These are phyloP conservation scores for Bellardia bayeri DNA, from an alignment of 2,888 invertebrate species.

Conservation along the genomic window DNA sequence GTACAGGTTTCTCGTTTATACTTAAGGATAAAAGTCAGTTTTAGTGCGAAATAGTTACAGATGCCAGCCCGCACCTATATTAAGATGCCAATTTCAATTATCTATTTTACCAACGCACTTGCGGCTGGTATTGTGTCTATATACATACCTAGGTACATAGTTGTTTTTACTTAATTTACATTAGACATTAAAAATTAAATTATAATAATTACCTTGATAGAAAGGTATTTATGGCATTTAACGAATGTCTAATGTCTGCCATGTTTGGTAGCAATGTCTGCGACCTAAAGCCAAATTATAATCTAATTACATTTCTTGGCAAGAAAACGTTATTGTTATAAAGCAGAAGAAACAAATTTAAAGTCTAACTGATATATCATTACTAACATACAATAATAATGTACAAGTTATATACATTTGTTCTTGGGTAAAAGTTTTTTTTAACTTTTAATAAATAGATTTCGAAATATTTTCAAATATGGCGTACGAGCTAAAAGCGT, in stretches of 20 bases:
- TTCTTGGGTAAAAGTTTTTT: background rate
- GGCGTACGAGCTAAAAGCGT: background rate
- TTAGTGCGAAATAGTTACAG: no score
- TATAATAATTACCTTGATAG: conserved; percentile 6
- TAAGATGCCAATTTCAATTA: no score
- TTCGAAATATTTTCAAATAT: background rate
- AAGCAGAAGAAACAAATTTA: background rate
- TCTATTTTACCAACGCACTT: background rate
- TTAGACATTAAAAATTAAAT: background rate
- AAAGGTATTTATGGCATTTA: conserved; percentile 3
- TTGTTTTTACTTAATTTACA: conserved; percentile 4
- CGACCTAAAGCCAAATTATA: conserved; percentile 18
- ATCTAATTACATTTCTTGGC: conserved; percentile 25
- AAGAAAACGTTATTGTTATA: background rate
- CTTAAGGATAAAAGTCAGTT: no score
- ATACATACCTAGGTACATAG: background rate
- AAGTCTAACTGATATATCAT: background rate
- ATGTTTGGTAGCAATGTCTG: background rate
- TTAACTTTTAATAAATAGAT: conserved; percentile 48
- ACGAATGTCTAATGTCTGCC: background rate
- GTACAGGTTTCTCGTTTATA: no score
- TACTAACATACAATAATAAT: no score
- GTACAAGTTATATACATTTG: no score
- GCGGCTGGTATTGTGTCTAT: conserved; percentile 7
- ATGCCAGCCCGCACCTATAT: no score